phyloP scores from a whole-genome alignment of 2,113 vertebrate species.

The Gymnocephalus cernua region DNA sequence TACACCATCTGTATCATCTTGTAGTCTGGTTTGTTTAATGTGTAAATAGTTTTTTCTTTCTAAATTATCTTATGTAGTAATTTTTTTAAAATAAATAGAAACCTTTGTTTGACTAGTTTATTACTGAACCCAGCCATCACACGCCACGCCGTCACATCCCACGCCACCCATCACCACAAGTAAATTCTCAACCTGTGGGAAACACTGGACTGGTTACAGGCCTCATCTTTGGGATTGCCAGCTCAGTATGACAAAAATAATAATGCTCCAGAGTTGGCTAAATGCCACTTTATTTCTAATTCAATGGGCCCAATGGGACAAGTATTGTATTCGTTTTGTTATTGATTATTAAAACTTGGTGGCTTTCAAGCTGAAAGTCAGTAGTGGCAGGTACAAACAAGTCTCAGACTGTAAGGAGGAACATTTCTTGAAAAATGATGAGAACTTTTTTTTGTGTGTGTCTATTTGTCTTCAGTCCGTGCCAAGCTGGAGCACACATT shows the following conservation, averaged over 20 bases:
- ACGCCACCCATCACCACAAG: no score
- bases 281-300: slow-evolving; percentile 12
- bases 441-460: slow-evolving; percentile 44
- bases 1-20: no score
- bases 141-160: no score
- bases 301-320: background rate
- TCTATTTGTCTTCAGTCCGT: slow-evolving; percentile 42
- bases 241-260: background rate
- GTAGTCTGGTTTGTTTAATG: no score
- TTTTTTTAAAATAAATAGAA: no score
- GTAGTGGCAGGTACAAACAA: slow-evolving; percentile 13
- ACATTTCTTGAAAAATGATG: slow-evolving; percentile 55
- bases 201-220: background rate
- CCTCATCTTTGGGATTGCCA: slow-evolving; percentile 4
- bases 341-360: slow-evolving; percentile 16
- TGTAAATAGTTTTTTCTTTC: no score
- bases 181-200: no score
- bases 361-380: slow-evolving; percentile 11
- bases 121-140: no score
- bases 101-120: no score
- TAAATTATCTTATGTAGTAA: no score
- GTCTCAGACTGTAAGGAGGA: slow-evolving; percentile 46
- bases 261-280: background rate
- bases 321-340: background rate
- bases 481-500: slow-evolving; percentile 46